These are phyloP conservation scores for Saturnia pavonia DNA, from an alignment of 2,888 invertebrate genomes.

Conservation along the genomic window DNA sequence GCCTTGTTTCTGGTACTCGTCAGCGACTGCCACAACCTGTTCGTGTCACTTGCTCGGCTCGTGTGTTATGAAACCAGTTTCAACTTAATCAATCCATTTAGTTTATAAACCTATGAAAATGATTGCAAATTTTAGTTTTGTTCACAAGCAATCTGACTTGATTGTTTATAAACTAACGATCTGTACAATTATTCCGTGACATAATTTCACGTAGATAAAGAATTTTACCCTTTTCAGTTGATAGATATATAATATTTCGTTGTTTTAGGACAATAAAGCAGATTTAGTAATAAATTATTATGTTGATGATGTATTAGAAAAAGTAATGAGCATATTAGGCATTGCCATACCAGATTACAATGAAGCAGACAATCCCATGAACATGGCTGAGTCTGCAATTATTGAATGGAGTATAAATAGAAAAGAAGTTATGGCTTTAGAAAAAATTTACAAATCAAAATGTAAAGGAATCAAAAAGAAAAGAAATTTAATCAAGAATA, in stretches of 20 bases:
- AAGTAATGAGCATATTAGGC: conserved; percentile 87
- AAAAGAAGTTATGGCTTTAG: conserved; percentile 81
- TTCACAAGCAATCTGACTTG: too few species aligned
- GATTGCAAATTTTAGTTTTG: too few species aligned
- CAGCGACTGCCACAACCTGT: too few species aligned
- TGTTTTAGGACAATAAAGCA: conserved; percentile 91
- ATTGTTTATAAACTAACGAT: too few species aligned
- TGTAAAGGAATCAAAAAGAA: conserved; percentile 76
- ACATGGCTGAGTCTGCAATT: conserved; percentile 64
- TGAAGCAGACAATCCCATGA: conserved; percentile 85
- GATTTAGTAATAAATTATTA: conserved; percentile 94
- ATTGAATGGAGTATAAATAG: conserved; percentile 89
- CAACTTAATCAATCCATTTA: too few species aligned
- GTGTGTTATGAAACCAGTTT: too few species aligned
- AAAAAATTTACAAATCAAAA: conserved; percentile 79
- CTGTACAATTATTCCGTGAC: too few species aligned
- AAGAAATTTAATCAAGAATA: conserved; percentile 61
- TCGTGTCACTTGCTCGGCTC: too few species aligned
- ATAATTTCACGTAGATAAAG: too few species aligned
- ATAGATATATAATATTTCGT: conserved; percentile 4
- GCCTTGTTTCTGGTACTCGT: too few species aligned
- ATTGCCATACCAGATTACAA: conserved; percentile 88
- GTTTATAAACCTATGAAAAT: too few species aligned
- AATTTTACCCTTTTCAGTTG: background rate
- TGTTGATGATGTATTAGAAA: conserved; percentile 91